Evolutionary conservation across 2,888 invertebrate species (phyloP).

Genomic region (Drosophila rellima): DNA sequence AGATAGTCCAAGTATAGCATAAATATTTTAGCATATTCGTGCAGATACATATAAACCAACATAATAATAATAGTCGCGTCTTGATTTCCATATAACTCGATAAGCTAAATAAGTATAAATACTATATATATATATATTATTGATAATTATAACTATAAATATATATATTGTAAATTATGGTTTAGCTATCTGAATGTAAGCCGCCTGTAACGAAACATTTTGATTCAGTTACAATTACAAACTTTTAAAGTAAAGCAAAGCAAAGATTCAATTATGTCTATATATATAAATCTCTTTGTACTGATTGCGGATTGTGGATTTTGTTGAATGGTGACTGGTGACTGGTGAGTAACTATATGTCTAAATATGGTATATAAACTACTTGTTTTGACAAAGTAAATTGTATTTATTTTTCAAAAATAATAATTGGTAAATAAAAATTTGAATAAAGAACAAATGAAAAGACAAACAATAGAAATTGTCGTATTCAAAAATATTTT

Average conservation of each 20-base stretch:
- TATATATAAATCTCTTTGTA: not conserved
- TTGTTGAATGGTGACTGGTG: not conserved
- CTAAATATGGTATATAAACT: too few species aligned
- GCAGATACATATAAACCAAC: conserved; percentile 63
- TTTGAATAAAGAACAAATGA: too few species aligned
- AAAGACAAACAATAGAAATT: too few species aligned
- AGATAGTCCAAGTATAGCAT: conserved; percentile 78
- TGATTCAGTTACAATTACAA: conserved; percentile 40
- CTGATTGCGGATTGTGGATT: not conserved
- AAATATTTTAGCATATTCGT: conserved; percentile 76
- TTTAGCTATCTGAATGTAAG: conserved; percentile 52
- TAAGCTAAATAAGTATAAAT: conserved; percentile 60
- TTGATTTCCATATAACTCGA: conserved; percentile 70
- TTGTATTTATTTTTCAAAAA: too few species aligned
- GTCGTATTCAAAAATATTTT: too few species aligned
- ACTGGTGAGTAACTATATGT: not conserved
- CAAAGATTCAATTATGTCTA: conserved; percentile 21
- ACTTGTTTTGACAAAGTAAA: too few species aligned
- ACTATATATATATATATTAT: conserved; percentile 24
- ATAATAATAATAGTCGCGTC: conserved; percentile 48
- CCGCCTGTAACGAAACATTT: conserved; percentile 44
- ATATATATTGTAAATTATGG: conserved; percentile 46
- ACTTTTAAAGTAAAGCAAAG: conserved; percentile 58
- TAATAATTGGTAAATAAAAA: too few species aligned
- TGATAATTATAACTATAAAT: conserved; percentile 23